Evolutionary conservation across 1,140 invertebrate species (phyloP).

Genomic region (Semibalanus balanoides): DNA sequence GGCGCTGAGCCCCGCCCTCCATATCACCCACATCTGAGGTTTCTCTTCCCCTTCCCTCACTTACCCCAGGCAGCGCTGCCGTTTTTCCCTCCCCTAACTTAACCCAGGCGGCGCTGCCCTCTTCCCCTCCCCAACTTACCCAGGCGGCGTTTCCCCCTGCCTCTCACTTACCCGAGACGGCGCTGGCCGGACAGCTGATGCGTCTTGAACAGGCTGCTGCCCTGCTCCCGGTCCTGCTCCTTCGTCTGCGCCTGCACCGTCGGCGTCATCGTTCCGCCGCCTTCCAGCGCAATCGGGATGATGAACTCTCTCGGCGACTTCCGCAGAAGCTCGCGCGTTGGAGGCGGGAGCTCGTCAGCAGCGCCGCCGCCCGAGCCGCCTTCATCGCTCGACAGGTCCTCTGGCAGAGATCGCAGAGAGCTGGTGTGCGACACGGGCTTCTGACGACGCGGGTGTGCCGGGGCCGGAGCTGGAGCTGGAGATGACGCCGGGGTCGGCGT

Average conservation of each 20-base stretch:
- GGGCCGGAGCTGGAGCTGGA: neutral
- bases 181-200: neutral
- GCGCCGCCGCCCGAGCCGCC: no score
- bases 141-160: no score
- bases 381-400: neutral
- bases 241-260: neutral
- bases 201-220: neutral
- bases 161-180: no score
- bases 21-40: no score
- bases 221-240: neutral
- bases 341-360: neutral
- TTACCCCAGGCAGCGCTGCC: neutral
- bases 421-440: neutral
- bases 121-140: no score
- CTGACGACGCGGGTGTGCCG: neutral
- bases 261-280: slow-evolving; percentile 67
- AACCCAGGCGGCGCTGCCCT: no score
- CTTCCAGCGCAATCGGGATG: slow-evolving; percentile 78
- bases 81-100: no score
- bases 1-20: no score
- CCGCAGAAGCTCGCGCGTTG: neutral
- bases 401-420: neutral
- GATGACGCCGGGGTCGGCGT: neutral
- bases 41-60: no score
- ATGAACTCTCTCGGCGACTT: slow-evolving; percentile 79